A percentile compares a stretch with the other conserved stretches of the same genome.
Evolutionary conservation across 1,140 invertebrate genomes (phyloP).

Genomic region (Argopecten irradians): DNA sequence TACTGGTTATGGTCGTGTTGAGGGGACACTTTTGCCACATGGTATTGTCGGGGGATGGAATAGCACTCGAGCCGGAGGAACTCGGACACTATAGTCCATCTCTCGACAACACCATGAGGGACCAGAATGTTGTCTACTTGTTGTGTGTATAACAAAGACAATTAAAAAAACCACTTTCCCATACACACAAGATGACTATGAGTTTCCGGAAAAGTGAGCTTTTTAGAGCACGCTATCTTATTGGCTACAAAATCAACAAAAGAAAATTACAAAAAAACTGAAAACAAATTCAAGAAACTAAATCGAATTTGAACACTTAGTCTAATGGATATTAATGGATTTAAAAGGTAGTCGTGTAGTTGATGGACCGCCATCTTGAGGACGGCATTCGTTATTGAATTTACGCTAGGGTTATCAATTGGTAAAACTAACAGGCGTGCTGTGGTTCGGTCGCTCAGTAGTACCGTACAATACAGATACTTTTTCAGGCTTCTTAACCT

Average conservation of each 20-base stretch:
- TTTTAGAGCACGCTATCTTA: background rate
- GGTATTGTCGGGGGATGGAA: too few relatives aligned
- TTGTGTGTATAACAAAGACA: too few relatives aligned
- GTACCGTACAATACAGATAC: background rate
- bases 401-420: background rate
- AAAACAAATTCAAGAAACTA: background rate
- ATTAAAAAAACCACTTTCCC: too few relatives aligned
- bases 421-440: background rate
- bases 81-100: too few relatives aligned
- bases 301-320: conserved; percentile 1
- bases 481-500: background rate
- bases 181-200: too few relatives aligned
- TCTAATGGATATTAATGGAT: conserved; percentile 18
- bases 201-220: too few relatives aligned
- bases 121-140: too few relatives aligned
- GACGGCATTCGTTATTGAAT: background rate
- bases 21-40: too few relatives aligned
- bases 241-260: background rate
- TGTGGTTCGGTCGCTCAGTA: background rate
- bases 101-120: too few relatives aligned
- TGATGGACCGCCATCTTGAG: conserved; percentile 1
- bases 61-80: too few relatives aligned
- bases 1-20: too few relatives aligned
- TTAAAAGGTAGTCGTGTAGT: background rate
- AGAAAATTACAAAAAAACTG: background rate